Percentiles rank a stretch among this genome's conserved stretches.
Evolutionary conservation across 30 jellyfish, hydroid and myxozoan species (phyloP).

Genomic region (Cassiopea andromeda): DNA sequence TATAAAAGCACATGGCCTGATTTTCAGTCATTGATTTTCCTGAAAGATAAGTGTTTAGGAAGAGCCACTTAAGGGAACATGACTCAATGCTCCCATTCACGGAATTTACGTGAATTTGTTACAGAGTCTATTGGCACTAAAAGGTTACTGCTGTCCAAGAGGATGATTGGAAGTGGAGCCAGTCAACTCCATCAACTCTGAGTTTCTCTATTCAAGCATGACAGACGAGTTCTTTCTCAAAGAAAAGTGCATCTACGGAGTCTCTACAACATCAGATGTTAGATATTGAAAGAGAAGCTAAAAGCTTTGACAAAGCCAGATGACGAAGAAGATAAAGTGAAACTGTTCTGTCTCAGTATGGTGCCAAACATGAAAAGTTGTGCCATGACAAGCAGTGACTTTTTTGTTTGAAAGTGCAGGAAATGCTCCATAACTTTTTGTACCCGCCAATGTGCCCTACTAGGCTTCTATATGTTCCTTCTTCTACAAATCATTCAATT

Average conservation of each 20-base stretch:
- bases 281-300: constrained; percentile 10
- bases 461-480: background rate
- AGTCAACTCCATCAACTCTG: constrained; percentile 15
- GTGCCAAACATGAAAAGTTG: constrained; percentile 12
- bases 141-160: background rate
- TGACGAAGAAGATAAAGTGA: constrained; percentile 21
- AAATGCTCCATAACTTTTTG: constrained; percentile 28
- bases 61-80: constrained; percentile 37
- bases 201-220: background rate
- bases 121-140: constrained; percentile 8
- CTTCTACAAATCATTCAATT: background rate
- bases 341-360: constrained; percentile 30
- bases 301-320: constrained; percentile 9
- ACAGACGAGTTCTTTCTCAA: background rate
- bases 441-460: background rate
- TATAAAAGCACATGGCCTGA: constrained; percentile 24
- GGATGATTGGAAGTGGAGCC: constrained; percentile 11
- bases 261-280: constrained; percentile 17
- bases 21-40: constrained; percentile 18
- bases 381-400: constrained; percentile 17
- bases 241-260: background rate
- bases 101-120: background rate
- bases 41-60: constrained; percentile 11
- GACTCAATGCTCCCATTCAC: constrained; percentile 8
- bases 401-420: constrained; percentile 16